phyloP scores from a whole-genome alignment of 2,113 vertebrate species.

The Neomonachus schauinslandi region DNA sequence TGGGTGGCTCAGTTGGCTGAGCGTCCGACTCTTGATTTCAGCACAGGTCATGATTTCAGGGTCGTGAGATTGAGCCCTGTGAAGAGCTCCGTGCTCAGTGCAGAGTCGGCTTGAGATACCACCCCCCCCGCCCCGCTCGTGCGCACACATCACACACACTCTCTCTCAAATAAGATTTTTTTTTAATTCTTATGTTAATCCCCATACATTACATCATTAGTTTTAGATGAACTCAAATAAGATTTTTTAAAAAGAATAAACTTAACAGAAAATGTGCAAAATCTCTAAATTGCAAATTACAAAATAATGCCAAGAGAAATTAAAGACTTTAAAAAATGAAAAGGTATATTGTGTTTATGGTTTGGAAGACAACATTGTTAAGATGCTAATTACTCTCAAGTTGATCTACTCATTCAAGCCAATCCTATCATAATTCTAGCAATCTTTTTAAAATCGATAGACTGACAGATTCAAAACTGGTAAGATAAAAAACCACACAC shows the following conservation, averaged over 20 bases:
- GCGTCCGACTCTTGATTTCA: no score
- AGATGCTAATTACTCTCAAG: neutral
- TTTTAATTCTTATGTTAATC: no score
- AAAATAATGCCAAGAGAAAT: neutral
- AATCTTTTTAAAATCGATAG: neutral
- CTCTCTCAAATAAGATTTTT: no score
- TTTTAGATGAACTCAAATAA: no score
- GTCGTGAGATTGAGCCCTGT: no score
- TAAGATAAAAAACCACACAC: neutral
- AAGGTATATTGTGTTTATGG: neutral
- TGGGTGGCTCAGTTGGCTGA: no score
- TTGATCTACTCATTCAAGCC: neutral
- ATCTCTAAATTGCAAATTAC: neutral
- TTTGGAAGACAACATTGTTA: neutral
- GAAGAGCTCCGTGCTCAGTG: no score
- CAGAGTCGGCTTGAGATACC: no score
- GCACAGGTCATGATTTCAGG: no score
- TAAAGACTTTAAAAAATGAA: neutral
- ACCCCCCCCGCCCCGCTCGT: no score
- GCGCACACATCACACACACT: no score
- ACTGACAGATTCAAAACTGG: neutral
- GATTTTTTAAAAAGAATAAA: neutral
- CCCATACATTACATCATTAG: no score
- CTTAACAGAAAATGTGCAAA: neutral
- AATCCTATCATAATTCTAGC: neutral